These are phyloP conservation scores for Oophaga pumilio DNA, from an alignment of 2,113 vertebrate species.

Conservation along the genomic window DNA sequence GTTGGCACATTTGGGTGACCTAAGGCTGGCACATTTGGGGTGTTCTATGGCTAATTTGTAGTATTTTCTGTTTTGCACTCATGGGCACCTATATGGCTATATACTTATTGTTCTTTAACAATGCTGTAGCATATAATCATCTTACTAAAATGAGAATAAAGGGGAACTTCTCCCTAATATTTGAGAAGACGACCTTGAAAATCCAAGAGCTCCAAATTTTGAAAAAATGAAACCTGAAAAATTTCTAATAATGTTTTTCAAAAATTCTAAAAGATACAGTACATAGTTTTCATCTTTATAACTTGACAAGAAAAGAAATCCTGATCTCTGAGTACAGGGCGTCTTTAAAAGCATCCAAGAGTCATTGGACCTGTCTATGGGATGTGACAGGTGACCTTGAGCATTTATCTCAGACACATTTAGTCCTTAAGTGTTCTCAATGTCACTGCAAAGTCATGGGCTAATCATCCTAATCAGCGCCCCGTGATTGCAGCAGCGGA, in stretches of 20 bases:
- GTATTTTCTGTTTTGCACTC: too few relatives aligned
- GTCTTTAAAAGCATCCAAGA: neutral
- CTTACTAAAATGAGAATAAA: too few relatives aligned
- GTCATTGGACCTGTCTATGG: neutral
- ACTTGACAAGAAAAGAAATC: neutral
- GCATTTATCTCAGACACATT: neutral
- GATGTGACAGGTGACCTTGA: conserved; percentile 19
- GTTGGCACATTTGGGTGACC: too few relatives aligned
- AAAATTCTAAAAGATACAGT: too few relatives aligned
- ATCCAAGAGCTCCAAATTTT: too few relatives aligned
- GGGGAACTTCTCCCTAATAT: too few relatives aligned
- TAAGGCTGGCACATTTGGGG: too few relatives aligned
- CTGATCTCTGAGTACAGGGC: neutral
- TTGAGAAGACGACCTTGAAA: too few relatives aligned
- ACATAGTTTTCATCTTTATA: neutral
- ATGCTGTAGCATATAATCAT: too few relatives aligned
- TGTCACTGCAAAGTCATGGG: conserved; percentile 18
- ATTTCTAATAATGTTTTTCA: neutral
- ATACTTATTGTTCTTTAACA: too few relatives aligned
- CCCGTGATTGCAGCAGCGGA: conserved; percentile 22
- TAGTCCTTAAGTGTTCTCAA: conserved; percentile 29
- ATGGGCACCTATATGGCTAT: too few relatives aligned
- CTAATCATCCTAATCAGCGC: conserved; percentile 49
- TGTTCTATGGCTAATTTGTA: too few relatives aligned
- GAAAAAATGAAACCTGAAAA: neutral